Conservation (phyloP, 2,113 vertebrate genomes). For the Phalacrocorax aristotelis region DNA sequence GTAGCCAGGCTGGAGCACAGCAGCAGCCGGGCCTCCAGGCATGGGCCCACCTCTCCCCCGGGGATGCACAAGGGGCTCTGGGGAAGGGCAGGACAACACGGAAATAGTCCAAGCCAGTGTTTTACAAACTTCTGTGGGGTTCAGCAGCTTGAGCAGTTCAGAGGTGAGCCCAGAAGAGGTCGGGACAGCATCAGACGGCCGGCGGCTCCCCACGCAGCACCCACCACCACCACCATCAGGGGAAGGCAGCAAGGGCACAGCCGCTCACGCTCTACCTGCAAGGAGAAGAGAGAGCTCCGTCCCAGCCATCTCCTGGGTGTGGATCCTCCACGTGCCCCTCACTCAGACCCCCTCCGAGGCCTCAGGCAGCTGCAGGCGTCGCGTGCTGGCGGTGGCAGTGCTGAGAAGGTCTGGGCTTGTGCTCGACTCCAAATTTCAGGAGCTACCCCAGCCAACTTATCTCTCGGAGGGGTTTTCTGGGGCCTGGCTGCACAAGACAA, state of each 20-base stretch:
- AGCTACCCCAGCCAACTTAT: rapidly evolving
- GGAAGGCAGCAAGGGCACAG: neutral
- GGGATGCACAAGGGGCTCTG: neutral
- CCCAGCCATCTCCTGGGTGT: neutral
- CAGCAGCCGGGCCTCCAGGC: neutral
- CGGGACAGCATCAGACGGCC: neutral
- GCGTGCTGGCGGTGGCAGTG: neutral
- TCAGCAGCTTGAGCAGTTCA: neutral
- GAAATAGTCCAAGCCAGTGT: neutral
- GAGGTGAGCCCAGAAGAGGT: neutral
- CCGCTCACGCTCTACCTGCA: neutral
- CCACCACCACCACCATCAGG: neutral
- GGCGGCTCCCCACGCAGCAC: neutral
- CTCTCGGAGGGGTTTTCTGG: neutral
- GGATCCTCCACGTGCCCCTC: neutral
- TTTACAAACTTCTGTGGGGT: neutral
- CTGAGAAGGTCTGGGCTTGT: neutral
- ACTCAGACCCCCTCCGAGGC: rapidly evolving
- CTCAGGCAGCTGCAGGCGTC: neutral
- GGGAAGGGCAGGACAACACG: neutral
- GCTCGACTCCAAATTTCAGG: neutral
- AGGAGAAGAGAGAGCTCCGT: neutral
- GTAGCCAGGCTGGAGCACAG: neutral
- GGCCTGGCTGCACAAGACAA: neutral
- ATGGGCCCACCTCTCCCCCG: neutral